Evolutionary conservation across 2,113 vertebrate genomes (phyloP).

Genomic region (Malurus elegans): DNA sequence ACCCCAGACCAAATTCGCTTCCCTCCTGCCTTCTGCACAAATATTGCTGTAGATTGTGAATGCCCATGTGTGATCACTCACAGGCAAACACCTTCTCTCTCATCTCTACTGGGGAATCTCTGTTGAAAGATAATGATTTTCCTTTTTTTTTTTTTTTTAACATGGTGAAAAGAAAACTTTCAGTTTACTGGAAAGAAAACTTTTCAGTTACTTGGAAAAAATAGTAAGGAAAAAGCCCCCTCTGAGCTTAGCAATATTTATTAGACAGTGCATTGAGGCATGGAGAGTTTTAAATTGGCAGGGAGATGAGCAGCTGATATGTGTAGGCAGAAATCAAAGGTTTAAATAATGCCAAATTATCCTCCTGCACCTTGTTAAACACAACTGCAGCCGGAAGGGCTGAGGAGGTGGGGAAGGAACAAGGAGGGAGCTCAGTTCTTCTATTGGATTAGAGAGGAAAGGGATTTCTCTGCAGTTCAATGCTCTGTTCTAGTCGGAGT

Average conservation of each 20-base stretch:
- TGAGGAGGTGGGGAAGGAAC: background rate
- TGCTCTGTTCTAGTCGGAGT: background rate
- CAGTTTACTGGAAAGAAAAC: background rate
- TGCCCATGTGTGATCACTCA: fast-evolving
- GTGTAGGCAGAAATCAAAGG: background rate
- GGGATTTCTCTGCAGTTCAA: background rate
- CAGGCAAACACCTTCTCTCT: background rate
- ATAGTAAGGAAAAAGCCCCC: fast-evolving
- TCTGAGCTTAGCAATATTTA: background rate
- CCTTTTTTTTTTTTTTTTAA: background rate
- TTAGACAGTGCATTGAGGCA: background rate
- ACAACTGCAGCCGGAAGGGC: background rate
- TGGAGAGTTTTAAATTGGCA: background rate
- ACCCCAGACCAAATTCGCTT: fast-evolving
- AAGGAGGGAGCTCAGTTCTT: background rate
- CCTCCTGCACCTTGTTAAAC: background rate
- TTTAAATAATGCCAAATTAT: background rate
- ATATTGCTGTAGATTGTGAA: background rate
- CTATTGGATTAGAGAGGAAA: background rate
- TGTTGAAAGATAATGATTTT: background rate
- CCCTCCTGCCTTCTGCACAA: fast-evolving
- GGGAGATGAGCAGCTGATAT: background rate
- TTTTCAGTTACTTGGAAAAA: background rate
- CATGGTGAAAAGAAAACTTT: background rate
- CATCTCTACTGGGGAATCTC: background rate